These are phyloP conservation scores for Crioceris asparagi DNA, from an alignment of 2,888 invertebrate genomes.

Conservation along the genomic window DNA sequence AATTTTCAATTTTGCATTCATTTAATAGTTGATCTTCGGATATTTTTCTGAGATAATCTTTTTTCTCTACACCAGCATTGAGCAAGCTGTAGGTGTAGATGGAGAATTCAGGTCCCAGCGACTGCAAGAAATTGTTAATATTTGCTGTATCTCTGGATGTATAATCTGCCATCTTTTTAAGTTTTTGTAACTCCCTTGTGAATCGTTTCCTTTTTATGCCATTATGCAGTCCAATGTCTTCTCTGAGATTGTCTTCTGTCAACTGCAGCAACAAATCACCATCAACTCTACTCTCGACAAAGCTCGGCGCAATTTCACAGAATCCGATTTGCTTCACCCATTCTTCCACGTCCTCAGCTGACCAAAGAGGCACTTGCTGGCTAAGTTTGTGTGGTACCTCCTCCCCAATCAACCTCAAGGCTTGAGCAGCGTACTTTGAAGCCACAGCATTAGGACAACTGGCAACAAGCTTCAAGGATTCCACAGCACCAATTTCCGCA, in stretches of 20 bases:
- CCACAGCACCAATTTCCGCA: conserved; percentile 88
- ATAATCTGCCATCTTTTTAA: conserved; percentile 95
- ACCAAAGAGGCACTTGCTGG: conserved; percentile 97
- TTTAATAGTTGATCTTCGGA: conserved; percentile 84
- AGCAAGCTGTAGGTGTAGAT: conserved; percentile 96
- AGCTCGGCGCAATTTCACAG: conserved; percentile 68
- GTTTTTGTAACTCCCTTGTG: conserved; percentile 79
- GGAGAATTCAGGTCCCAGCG: conserved; percentile 79
- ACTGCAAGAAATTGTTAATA: conserved; percentile 73
- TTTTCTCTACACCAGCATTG: conserved; percentile 83
- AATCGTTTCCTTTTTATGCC: conserved; percentile 90
- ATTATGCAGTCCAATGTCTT: conserved; percentile 87
- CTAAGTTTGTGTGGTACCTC: conserved; percentile 95
- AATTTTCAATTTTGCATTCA: conserved; percentile 88
- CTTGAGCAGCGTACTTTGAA: conserved; percentile 92
- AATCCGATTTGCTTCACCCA: conserved; percentile 99
- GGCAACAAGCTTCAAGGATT: conserved; percentile 89
- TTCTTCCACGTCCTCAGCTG: conserved; percentile 88
- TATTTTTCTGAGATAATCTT: conserved; percentile 71
- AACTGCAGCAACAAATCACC: conserved; percentile 90
- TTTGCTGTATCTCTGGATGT: conserved; percentile 88
- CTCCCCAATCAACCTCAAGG: conserved; percentile 85
- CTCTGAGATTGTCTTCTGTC: conserved; percentile 81
- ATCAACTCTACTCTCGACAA: conserved; percentile 87
- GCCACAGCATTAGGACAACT: conserved; percentile 97